These are phyloP conservation scores for Atrichornis clamosus DNA, from an alignment of 2,113 vertebrate genomes.

Conservation along the genomic window DNA sequence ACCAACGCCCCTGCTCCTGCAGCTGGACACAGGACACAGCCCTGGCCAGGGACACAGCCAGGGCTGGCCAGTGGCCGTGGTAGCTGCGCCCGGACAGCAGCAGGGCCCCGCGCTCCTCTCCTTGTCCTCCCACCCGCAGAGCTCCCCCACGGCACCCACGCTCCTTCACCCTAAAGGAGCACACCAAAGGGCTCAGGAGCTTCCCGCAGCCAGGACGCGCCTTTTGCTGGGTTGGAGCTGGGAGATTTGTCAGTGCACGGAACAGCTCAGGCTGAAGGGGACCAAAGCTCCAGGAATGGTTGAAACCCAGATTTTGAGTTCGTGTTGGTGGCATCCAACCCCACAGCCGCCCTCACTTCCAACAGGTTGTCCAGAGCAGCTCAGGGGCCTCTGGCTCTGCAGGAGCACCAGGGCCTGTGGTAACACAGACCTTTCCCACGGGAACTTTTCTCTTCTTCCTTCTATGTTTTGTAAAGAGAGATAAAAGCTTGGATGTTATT, in stretches of 20 bases:
- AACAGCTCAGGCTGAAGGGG: neutral
- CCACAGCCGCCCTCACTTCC: no score
- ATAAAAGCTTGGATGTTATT: no score
- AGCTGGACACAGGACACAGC: neutral
- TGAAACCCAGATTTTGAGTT: neutral
- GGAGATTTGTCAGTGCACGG: neutral
- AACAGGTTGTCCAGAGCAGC: neutral
- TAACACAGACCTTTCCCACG: no score
- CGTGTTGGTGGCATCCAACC: neutral
- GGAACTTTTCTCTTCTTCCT: no score
- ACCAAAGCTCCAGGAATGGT: neutral
- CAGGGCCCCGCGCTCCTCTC: neutral
- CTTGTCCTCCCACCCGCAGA: fast-evolving
- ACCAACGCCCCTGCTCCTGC: no score
- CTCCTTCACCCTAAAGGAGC: neutral
- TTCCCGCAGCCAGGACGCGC: neutral
- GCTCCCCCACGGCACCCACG: neutral
- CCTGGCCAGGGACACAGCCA: neutral
- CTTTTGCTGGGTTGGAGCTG: neutral
- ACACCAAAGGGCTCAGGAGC: neutral
- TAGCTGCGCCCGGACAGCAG: neutral
- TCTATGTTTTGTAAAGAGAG: no score
- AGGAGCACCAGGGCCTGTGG: neutral
- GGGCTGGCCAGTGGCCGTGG: neutral
- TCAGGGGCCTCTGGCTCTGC: neutral